These are phyloP conservation scores for Pseudomyrmex sp. DNA, from an alignment of 1,140 invertebrate genomes.

Conservation along the genomic window DNA sequence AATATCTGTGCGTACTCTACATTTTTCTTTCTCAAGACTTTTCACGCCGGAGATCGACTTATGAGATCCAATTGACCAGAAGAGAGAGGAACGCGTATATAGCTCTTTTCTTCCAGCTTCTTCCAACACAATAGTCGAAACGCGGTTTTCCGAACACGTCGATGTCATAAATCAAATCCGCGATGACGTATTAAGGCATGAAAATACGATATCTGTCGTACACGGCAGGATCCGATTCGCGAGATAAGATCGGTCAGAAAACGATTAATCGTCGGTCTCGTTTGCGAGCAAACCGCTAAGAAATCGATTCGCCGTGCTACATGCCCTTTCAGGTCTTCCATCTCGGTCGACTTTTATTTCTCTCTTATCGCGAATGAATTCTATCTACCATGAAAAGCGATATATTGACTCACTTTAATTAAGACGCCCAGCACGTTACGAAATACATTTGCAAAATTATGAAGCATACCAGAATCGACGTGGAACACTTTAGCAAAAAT, in stretches of 20 bases:
- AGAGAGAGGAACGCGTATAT: not conserved
- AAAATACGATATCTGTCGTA: not conserved
- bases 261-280: conserved; percentile 55
- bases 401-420: conserved; percentile 21
- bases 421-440: not conserved
- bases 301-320: conserved; percentile 26
- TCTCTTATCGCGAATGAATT: conserved; percentile 35
- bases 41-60: conserved; percentile 19
- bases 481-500: not conserved
- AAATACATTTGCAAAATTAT: conserved; percentile 15
- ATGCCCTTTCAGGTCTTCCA: not conserved
- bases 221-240: not conserved
- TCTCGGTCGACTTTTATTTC: not conserved
- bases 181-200: not conserved
- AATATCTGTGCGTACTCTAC: conserved; percentile 31
- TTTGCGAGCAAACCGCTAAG: conserved; percentile 20
- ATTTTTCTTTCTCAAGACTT: not conserved
- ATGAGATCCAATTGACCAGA: conserved; percentile 13
- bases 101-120: conserved; percentile 3
- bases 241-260: conserved; percentile 36
- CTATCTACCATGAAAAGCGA: not conserved
- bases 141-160: not conserved
- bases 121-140: not conserved
- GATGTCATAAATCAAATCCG: conserved; percentile 59
- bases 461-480: too few species aligned